Base-by-base conservation (phyloP, 2,113 vertebrate genomes). In the Recurvirostra avosetta region DNA sequence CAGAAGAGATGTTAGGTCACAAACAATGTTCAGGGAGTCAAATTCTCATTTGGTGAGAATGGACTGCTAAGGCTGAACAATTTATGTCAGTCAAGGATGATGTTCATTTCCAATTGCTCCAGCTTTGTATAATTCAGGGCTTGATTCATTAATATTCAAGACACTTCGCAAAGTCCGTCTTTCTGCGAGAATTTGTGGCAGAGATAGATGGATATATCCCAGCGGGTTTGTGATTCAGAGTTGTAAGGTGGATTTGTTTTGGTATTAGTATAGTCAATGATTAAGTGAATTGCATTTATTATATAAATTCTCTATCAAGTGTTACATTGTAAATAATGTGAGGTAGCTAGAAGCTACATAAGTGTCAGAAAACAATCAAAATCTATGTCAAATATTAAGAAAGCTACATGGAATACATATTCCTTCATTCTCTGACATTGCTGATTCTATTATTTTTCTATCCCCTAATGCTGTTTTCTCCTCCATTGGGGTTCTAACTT, bases 201-300 rank as follows among this genome's bases (percentile, higher is more conserved):
- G 77, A 82, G 49, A 88, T 18, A 76, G 90, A 93, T 55, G 90
- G 85, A 93, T 90, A 76, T 11, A 59, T 93, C 92, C 79, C 96
- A 74, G 40, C 27, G 47, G 93, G 72, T 66, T 76, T 90, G 59
- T 83, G 88, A 92, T 55, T 74, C 88, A 88, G 38, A 70, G 67
- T 36, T 71, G 82, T 90, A 93, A 96, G 78, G 72, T 83, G 71
- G 82, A 83, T 95, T 95, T 95, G 75, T 90, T 94, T 90, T 77
- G 72, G 26, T 75, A 86, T 88, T 83, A 93, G 70, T 43, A 72
- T 53, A 90, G 72, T 47, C 63, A 70, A 50, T 70, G 83, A 92
- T 83, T 92, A 92, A 94, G 84, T 59, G 7, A 92, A 77, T 80
- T 66, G 53, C 29, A 74, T 71, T 90, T 84, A 84, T 59, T 70